Evolutionary conservation across 2,113 vertebrate genomes (phyloP).

Genomic region (Brachypodius melanocephalos): DNA sequence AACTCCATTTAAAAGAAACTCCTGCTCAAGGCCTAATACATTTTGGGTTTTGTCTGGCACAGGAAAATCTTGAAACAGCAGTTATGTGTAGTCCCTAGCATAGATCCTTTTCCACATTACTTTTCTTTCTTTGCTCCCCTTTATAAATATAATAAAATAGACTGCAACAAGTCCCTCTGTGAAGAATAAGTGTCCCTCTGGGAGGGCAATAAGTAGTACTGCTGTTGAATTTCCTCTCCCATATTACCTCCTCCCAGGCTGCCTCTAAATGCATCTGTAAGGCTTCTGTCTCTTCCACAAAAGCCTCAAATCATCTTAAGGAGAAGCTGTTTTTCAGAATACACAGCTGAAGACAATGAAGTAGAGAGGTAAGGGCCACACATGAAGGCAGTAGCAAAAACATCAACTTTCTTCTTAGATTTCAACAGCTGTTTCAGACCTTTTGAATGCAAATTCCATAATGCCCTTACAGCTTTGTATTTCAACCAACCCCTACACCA

Average conservation of each 20-base stretch:
- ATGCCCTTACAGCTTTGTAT: neutral
- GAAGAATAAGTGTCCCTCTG: neutral
- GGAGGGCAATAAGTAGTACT: neutral
- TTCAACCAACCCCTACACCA: neutral
- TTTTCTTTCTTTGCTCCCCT: neutral
- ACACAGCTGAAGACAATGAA: neutral
- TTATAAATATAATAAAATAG: neutral
- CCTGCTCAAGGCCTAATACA: neutral
- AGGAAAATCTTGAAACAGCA: neutral
- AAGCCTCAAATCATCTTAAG: neutral
- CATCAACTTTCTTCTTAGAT: neutral
- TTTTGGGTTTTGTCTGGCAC: neutral
- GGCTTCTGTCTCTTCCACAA: neutral
- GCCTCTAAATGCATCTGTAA: neutral
- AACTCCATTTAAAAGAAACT: neutral
- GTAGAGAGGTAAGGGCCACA: neutral
- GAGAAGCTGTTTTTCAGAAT: neutral
- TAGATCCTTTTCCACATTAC: neutral
- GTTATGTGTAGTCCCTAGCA: accelerated
- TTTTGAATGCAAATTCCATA: neutral
- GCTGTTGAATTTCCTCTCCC: neutral
- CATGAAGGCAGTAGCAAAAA: neutral
- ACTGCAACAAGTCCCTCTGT: neutral
- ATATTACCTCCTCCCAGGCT: neutral
- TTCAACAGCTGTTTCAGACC: neutral